Conservation (phyloP, 2,888 invertebrate species). For the Alcis repandata region DNA sequence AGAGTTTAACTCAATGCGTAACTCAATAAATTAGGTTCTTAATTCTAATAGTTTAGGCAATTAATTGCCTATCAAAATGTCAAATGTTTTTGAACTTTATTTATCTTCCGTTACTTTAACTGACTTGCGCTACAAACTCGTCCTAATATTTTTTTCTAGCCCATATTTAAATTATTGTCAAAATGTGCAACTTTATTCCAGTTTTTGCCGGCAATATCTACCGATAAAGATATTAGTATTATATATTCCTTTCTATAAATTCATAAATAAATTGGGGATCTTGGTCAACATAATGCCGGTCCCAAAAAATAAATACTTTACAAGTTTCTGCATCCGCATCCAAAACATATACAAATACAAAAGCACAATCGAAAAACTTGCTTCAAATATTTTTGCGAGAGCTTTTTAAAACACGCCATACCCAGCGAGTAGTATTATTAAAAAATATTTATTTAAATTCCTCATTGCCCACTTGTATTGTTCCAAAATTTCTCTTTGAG, state of each 20-base stretch:
- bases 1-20: slow-evolving; percentile 5
- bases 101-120: slow-evolving; percentile 17
- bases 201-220: neutral
- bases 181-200: neutral
- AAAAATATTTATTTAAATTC: slow-evolving; percentile 27
- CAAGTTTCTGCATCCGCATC: neutral
- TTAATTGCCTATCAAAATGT: slow-evolving; percentile 24
- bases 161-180: too few relatives aligned
- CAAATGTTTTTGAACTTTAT: slow-evolving; percentile 39
- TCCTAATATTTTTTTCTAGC: too few relatives aligned
- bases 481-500: slow-evolving; percentile 55
- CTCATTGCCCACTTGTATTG: slow-evolving; percentile 14
- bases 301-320: too few relatives aligned
- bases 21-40: slow-evolving; percentile 17
- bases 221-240: neutral
- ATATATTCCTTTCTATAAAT: too few relatives aligned
- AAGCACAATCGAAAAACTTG: neutral
- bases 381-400: slow-evolving; percentile 1
- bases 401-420: neutral
- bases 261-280: neutral
- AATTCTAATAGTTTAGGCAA: slow-evolving; percentile 12
- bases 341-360: neutral
- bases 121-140: neutral
- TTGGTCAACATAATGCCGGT: neutral
- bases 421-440: neutral